These are phyloP conservation scores for Propsilocerus akamusi DNA, from an alignment of 1,140 invertebrate genomes.

Conservation along the genomic window DNA sequence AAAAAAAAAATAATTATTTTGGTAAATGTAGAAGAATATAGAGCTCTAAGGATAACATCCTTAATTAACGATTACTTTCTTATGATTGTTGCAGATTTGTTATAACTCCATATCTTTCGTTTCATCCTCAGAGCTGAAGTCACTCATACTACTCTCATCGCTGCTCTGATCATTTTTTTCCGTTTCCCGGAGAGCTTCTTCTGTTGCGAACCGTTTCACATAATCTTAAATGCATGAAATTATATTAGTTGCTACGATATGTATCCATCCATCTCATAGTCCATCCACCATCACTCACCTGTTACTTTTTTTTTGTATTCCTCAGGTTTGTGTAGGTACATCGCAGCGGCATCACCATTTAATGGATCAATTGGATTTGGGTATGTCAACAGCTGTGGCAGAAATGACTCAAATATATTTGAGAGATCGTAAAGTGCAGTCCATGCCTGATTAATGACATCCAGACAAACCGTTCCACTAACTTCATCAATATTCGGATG, in stretches of 20 bases:
- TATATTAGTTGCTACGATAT: neutral
- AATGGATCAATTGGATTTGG: constrained; percentile 56
- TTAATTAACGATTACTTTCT: too few species aligned
- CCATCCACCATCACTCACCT: neutral
- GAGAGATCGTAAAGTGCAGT: constrained; percentile 34
- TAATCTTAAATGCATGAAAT: constrained; percentile 43
- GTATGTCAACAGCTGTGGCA: constrained; percentile 49
- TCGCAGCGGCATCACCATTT: constrained; percentile 52
- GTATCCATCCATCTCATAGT: neutral
- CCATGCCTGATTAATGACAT: constrained; percentile 45
- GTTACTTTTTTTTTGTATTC: constrained; percentile 47
- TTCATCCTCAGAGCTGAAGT: constrained; percentile 95
- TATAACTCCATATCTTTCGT: constrained; percentile 98
- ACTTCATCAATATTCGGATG: constrained; percentile 63
- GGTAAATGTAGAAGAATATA: too few species aligned
- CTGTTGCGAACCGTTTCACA: constrained; percentile 92
- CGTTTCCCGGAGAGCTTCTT: constrained; percentile 67
- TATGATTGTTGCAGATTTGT: too few species aligned
- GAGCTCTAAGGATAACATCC: too few species aligned
- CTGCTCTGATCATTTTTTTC: constrained; percentile 54
- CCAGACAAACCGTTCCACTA: constrained; percentile 54
- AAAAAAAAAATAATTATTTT: too few species aligned
- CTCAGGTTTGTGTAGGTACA: constrained; percentile 57
- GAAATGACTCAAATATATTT: constrained; percentile 57
- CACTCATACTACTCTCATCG: constrained; percentile 76